Evolutionary conservation across 2,113 vertebrate genomes (phyloP).

Genomic region (Perognathus longimembris): DNA sequence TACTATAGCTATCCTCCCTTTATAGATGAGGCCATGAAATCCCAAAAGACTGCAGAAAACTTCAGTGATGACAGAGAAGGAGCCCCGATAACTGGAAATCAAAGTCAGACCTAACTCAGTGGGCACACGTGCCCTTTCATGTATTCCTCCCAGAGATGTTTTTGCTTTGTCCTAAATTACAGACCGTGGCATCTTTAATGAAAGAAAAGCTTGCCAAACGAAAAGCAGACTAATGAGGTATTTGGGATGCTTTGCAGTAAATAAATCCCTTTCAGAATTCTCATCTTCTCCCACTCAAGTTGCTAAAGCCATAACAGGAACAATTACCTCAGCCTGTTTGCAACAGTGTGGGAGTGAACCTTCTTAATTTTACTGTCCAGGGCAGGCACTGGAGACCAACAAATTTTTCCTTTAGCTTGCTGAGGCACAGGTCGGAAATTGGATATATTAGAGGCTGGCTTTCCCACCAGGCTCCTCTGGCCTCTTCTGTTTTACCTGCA

Average conservation of each 20-base stretch:
- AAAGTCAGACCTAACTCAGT: not conserved
- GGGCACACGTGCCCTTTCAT: not conserved
- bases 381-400: slow-evolving; percentile 22
- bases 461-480: not conserved
- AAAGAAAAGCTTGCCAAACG: slow-evolving; percentile 68
- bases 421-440: slow-evolving; percentile 41
- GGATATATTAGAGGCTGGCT: not conserved
- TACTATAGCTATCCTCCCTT: not conserved
- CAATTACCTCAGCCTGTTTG: slow-evolving; percentile 51
- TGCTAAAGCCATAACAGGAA: slow-evolving; percentile 35
- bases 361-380: slow-evolving; percentile 58
- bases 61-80: not conserved
- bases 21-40: not conserved
- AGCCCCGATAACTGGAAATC: not conserved
- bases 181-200: slow-evolving; percentile 58
- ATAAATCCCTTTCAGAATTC: slow-evolving; percentile 71
- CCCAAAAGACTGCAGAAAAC: not conserved
- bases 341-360: slow-evolving; percentile 33
- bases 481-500: not conserved
- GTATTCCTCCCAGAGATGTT: not conserved
- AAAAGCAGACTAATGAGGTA: slow-evolving; percentile 76
- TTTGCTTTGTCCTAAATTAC: slow-evolving; percentile 27
- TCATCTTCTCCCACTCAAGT: slow-evolving; percentile 72
- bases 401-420: slow-evolving; percentile 42
- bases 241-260: slow-evolving; percentile 73